phyloP scores from a whole-genome alignment of 2,113 vertebrate genomes.

The Ameiurus melas region DNA sequence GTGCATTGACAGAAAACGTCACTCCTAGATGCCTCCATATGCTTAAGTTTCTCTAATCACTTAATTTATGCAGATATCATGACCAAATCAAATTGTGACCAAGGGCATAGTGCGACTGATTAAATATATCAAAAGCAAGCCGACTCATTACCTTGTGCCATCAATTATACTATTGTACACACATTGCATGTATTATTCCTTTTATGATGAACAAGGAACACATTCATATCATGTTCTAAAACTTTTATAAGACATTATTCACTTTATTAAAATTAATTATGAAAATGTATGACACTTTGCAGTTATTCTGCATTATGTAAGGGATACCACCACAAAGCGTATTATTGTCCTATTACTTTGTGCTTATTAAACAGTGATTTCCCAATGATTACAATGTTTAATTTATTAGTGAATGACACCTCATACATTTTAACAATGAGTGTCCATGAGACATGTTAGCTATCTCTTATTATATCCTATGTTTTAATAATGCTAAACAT shows the following conservation, averaged over 20 bases:
- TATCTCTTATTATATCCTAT: not conserved
- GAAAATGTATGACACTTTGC: not conserved
- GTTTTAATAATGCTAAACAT: not conserved
- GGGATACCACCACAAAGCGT: not conserved
- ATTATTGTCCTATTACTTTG: not conserved
- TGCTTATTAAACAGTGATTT: not conserved
- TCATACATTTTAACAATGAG: not conserved
- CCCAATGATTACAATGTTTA: not conserved
- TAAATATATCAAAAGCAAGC: not conserved
- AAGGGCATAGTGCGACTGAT: not conserved
- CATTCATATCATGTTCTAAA: not conserved
- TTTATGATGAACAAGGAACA: not conserved
- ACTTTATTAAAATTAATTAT: not conserved
- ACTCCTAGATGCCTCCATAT: not conserved
- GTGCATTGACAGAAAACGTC: conserved; percentile 51
- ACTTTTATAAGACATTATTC: not conserved
- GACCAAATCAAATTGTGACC: not conserved
- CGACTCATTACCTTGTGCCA: not conserved
- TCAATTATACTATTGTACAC: not conserved
- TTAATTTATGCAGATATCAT: not conserved
- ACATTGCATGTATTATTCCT: not conserved
- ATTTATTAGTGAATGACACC: not conserved
- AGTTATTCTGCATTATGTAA: not conserved
- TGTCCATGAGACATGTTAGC: too few relatives aligned
- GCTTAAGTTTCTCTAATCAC: not conserved